Evolutionary conservation across 2,113 vertebrate species (phyloP).

Genomic region (Anseranas semipalmata): DNA sequence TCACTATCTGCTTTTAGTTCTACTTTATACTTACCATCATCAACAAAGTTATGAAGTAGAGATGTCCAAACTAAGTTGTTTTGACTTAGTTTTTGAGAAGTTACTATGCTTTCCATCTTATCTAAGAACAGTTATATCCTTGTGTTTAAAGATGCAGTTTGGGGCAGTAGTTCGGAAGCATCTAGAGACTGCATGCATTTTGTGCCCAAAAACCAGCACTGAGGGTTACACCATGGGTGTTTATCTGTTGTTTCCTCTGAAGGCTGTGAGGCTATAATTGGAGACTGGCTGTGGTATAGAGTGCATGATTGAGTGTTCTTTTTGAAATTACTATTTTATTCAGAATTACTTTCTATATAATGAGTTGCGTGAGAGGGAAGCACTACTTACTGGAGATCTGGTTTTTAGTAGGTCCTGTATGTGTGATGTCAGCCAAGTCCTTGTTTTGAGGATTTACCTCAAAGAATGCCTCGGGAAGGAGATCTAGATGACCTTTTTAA

Average conservation of each 20-base stretch:
- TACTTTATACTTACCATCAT: neutral
- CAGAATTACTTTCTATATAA: accelerated
- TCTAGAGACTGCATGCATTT: neutral
- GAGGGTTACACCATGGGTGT: neutral
- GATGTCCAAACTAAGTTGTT: neutral
- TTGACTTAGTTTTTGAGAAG: neutral
- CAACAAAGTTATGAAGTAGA: neutral
- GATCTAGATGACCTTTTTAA: neutral
- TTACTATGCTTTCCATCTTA: neutral
- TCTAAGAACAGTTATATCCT: neutral
- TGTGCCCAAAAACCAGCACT: neutral
- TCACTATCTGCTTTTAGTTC: neutral
- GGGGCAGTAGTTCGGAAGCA: neutral
- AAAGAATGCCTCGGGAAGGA: neutral
- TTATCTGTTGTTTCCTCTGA: neutral
- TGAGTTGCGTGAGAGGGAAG: neutral
- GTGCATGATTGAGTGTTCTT: neutral
- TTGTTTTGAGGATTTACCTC: neutral
- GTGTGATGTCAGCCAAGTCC: neutral
- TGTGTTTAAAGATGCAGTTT: neutral
- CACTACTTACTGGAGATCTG: neutral
- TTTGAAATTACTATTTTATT: neutral
- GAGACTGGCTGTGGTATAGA: neutral
- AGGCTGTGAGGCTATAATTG: neutral
- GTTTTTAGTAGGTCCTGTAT: neutral